Conservation (phyloP, 2,797 vertebrate species). For the Danio albolineatus region DNA sequence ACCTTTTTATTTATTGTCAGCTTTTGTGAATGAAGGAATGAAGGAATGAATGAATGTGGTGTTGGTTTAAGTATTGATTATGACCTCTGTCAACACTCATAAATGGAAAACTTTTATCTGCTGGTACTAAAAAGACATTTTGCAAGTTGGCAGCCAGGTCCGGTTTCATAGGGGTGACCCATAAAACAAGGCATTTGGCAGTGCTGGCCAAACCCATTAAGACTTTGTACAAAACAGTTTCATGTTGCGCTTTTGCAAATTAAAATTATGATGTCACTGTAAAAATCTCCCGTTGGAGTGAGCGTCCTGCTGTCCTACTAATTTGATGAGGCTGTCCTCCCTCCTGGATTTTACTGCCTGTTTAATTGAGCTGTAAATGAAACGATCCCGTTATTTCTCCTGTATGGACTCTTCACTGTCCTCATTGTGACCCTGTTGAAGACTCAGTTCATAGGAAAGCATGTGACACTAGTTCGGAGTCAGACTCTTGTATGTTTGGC, state of each 20-base stretch:
- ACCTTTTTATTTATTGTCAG: neutral
- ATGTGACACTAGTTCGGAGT: neutral
- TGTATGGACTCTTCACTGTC: neutral
- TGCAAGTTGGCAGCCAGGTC: neutral
- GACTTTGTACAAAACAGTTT: neutral
- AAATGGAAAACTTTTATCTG: slow-evolving; percentile 13
- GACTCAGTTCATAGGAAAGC: slow-evolving; percentile 14
- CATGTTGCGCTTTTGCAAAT: neutral
- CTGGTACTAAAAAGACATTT: slow-evolving; percentile 15
- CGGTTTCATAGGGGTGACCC: neutral
- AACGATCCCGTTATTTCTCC: slow-evolving; percentile 25
- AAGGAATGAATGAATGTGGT: neutral
- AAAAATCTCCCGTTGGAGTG: neutral
- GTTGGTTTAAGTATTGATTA: neutral
- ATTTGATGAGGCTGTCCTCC: neutral
- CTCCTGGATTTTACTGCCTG: slow-evolving; percentile 44
- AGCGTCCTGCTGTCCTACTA: neutral
- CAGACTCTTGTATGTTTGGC: neutral
- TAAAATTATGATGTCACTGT: neutral
- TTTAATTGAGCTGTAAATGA: slow-evolving; percentile 50
- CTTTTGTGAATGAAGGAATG: neutral
- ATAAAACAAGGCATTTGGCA: slow-evolving; percentile 19
- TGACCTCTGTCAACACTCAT: slow-evolving; percentile 27
- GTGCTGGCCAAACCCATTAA: neutral
- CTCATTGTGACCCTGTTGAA: slow-evolving; percentile 6